Conservation (phyloP, 2,797 vertebrate genomes). For the Pelobates cultripes region DNA sequence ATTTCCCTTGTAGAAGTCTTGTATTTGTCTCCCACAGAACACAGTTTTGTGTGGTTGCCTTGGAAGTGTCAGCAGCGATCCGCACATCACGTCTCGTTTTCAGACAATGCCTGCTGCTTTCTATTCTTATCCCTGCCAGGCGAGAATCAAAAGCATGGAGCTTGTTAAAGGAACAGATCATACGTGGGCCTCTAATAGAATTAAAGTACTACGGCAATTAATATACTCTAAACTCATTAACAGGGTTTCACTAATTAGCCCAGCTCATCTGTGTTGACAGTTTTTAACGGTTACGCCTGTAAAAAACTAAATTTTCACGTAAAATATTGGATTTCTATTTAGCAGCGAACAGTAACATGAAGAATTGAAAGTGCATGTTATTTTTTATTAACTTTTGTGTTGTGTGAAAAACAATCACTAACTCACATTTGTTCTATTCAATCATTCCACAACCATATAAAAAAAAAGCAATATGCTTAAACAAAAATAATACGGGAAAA, state of each 20-base stretch:
- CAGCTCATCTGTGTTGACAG: background rate
- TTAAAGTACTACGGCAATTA: background rate
- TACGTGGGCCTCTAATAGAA: background rate
- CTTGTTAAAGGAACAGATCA: constrained; percentile 6
- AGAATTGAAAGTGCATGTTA: background rate
- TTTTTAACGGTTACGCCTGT: no score
- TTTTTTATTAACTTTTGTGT: no score
- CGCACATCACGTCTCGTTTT: constrained; percentile 15
- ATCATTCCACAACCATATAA: no score
- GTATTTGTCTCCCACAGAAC: background rate
- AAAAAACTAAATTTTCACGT: background rate
- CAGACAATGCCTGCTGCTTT: constrained; percentile 45
- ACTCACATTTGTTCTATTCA: no score
- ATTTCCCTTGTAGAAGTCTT: background rate
- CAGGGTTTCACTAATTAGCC: background rate
- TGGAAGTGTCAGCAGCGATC: constrained; percentile 41
- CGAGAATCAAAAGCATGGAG: constrained; percentile 17
- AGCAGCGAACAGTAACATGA: background rate
- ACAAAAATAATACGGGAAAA: no score
- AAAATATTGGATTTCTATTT: no score
- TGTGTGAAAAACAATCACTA: no score
- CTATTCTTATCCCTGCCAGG: constrained; percentile 51
- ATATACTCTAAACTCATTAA: background rate
- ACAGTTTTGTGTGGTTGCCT: constrained; percentile 22
- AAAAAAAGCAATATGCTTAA: no score